These are phyloP conservation scores for Columba janthina DNA, from an alignment of 2,113 vertebrate species.

Conservation along the genomic window DNA sequence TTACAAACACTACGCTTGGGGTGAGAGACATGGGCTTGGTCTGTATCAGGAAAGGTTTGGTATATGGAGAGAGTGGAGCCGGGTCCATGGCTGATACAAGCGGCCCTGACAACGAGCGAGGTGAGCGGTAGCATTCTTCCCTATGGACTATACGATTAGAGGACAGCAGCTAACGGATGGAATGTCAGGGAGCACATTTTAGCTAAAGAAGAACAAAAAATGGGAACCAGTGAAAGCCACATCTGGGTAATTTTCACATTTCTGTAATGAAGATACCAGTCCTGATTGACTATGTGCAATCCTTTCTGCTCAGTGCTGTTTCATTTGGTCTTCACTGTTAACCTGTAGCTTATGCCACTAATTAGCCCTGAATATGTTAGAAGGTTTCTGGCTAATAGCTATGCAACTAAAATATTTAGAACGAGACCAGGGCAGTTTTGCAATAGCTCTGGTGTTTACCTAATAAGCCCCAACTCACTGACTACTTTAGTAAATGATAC, in stretches of 20 bases:
- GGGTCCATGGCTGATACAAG: neutral
- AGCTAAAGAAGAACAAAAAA: neutral
- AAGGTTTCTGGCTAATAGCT: neutral
- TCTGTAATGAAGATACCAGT: neutral
- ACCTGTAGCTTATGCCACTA: neutral
- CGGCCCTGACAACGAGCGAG: neutral
- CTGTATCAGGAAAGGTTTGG: neutral
- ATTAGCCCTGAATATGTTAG: neutral
- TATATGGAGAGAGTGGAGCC: neutral
- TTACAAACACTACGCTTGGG: neutral
- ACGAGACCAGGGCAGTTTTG: neutral
- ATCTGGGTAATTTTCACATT: neutral
- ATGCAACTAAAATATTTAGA: neutral
- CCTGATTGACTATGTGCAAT: neutral
- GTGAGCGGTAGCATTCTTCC: neutral
- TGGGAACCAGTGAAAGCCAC: neutral
- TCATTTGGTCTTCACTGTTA: neutral
- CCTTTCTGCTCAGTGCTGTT: neutral
- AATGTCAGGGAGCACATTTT: neutral
- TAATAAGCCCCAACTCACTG: constrained; percentile 10
- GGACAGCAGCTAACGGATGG: neutral
- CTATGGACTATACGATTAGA: neutral
- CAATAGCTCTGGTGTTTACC: neutral
- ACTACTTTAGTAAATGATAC: neutral
- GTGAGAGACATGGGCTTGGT: neutral